Evolutionary conservation across 1,140 invertebrate genomes (phyloP), one percentile per base, ranked within the genome.

Genomic region (Drosophila equinoxialis): DNA sequence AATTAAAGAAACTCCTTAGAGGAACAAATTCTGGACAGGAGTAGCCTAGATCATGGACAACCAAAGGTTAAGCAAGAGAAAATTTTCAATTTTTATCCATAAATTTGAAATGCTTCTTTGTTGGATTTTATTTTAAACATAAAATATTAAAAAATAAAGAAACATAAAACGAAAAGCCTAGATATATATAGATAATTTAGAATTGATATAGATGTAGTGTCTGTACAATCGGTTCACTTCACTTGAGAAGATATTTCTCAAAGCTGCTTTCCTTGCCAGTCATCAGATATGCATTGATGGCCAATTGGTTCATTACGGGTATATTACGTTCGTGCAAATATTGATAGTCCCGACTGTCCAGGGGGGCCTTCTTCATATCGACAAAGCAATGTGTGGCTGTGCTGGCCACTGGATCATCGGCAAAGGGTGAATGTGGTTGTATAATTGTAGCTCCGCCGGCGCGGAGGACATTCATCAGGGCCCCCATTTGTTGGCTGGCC

Each of bases 381-480:
- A 92, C 86, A 54, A 81, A 91, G 20, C 91, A 92, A 54, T 92
- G 91, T 0, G 89, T 92, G 26, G 81, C 91, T 7, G 35, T 75
- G 8, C 14, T 60, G 1, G 66, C 54, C 1, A 26, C 8, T 1
- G 64, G 6, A 48, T 87, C 69, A 1, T 33, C 33, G 20, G 70
- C 39, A 14, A 73, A 91, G 0, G 93, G 91, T 1, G 83, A 60
- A 1, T 58, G 30, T 1, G 80, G 93, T 74, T 95, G 93, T 1
- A 96, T 75, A 7, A 97, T 94, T 8, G 79, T 81, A 6, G 96
- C 96, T 4, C 94, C 95, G 1, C 96, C 96, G 4, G 96, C 96
- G 45, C 94, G 91, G 33, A 98, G 93, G 0, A 97, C 93, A 67
- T 96, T 93, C 8, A 93, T 91, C 70, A 97, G 95, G 55, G 95